Evolutionary conservation across 2,797 vertebrate species (phyloP), one percentile per base, ranked within the genome.

Genomic region (Thamnophis elegans): DNA sequence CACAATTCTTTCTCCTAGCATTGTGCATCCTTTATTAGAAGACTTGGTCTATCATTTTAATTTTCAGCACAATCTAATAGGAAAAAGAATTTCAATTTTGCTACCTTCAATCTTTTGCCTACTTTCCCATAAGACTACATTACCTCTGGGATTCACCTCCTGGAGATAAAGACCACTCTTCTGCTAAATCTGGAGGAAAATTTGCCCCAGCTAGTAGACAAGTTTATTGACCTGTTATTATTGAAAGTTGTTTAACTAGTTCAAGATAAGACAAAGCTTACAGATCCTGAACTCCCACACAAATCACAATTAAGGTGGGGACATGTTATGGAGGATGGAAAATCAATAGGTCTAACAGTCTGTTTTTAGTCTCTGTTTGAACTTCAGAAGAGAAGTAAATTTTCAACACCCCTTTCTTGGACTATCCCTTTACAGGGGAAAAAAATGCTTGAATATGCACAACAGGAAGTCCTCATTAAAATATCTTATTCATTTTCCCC

Each of bases 181-280:
- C 92, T 26, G 28, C 68, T 53, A 60, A 53, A 51, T 1, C 8
- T 90, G 53, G 55, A 92, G 28, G 51, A 68, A 91, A 28, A 91
- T 90, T 78, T 94, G 92, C 28, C 85, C 94, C 86, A 93, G 95
- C 94, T 96, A 96, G 94, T 94, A 95, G 95, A 94, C 95, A 96
- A 95, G 96, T 96, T 95, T 96, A 97, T 96, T 97, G 97, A 96
- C 96, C 96, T 96, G 95, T 97, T 97, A 96, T 97, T 97, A 97
- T 97, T 97, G 97, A 96, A 96, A 96, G 96, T 96, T 97, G 96
- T 96, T 97, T 97, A 97, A 97, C 96, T 96, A 96, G 95, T 96
- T 97, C 95, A 95, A 97, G 96, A 96, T 96, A 97, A 97, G 96
- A 94, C 93, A 96, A 97, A 96, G 97, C 96, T 96, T 96, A 97